Conservation (phyloP, 2,113 vertebrate species). For the Silurus asotus region DNA sequence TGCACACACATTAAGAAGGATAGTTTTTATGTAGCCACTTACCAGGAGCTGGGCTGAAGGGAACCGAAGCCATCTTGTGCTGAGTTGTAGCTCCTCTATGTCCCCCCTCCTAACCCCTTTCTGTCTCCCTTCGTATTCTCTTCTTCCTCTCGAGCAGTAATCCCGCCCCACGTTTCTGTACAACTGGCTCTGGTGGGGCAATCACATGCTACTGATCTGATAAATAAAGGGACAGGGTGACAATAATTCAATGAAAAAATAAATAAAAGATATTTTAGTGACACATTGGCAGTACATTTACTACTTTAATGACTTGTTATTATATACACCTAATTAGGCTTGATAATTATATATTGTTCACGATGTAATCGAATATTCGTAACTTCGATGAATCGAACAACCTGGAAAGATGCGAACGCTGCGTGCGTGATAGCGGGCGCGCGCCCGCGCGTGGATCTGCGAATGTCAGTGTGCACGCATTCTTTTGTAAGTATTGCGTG, state of each 20-base stretch:
- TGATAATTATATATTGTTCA: background rate
- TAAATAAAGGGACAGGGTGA: background rate
- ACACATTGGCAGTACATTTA: background rate
- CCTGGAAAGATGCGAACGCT: background rate
- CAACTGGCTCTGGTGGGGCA: background rate
- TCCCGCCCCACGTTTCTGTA: slow-evolving; percentile 5
- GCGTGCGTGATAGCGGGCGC: background rate
- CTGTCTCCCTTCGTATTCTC: background rate
- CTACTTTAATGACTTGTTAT: background rate
- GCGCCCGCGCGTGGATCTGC: too few relatives aligned
- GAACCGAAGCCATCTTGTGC: slow-evolving; percentile 78
- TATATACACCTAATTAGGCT: background rate
- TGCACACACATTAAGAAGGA: background rate
- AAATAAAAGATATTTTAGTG: too few relatives aligned
- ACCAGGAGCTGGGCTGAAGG: slow-evolving; percentile 71
- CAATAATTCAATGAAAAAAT: background rate
- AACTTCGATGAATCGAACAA: background rate
- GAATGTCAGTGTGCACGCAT: too few relatives aligned
- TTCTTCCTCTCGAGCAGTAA: background rate
- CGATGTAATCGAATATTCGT: background rate
- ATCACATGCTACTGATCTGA: slow-evolving; percentile 4
- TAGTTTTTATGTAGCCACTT: slow-evolving; percentile 56
- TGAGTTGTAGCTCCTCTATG: slow-evolving; percentile 44
- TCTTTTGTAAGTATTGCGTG: too few relatives aligned
- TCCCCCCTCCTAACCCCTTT: slow-evolving; percentile 64